Evolutionary conservation across 2,797 vertebrate genomes (phyloP).

Genomic region (Borostomias antarcticus): DNA sequence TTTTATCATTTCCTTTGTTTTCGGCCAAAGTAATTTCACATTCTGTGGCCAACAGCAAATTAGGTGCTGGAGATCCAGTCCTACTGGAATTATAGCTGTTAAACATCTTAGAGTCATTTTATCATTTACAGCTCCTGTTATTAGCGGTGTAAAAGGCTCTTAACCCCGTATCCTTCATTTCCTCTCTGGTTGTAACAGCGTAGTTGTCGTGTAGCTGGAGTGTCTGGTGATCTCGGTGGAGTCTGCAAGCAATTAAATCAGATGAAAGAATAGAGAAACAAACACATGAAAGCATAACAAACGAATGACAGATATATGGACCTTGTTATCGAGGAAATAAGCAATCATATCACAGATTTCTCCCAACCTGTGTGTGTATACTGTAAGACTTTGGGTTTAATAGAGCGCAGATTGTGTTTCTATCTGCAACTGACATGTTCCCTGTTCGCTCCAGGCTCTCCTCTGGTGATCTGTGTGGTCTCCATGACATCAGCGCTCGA

Average conservation of each 20-base stretch:
- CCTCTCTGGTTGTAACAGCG: constrained; percentile 23
- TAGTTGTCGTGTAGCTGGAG: constrained; percentile 3
- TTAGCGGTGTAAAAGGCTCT: constrained; percentile 29
- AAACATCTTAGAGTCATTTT: constrained; percentile 27
- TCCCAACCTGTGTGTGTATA: not conserved
- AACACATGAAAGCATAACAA: constrained; percentile 5
- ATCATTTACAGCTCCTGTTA: constrained; percentile 38
- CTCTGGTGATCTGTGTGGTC: constrained; percentile 86
- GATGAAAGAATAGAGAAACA: not conserved
- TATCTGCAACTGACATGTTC: constrained; percentile 18
- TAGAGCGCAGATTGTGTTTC: not conserved
- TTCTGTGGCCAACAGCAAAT: constrained; percentile 61
- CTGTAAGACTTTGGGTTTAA: not conserved
- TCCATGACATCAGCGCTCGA: constrained; percentile 81
- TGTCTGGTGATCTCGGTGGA: constrained; percentile 14
- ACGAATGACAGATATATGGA: no score
- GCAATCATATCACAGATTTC: not conserved
- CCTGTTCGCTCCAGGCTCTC: constrained; percentile 77
- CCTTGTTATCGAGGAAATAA: constrained; percentile 4
- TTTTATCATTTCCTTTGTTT: constrained; percentile 65
- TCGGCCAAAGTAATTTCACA: constrained; percentile 54
- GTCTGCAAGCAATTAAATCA: not conserved
- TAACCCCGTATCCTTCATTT: constrained; percentile 35
- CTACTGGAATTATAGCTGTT: constrained; percentile 40
- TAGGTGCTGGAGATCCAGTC: constrained; percentile 48